phyloP scores from a whole-genome alignment of 2,113 vertebrate species.

The Passer domesticus region DNA sequence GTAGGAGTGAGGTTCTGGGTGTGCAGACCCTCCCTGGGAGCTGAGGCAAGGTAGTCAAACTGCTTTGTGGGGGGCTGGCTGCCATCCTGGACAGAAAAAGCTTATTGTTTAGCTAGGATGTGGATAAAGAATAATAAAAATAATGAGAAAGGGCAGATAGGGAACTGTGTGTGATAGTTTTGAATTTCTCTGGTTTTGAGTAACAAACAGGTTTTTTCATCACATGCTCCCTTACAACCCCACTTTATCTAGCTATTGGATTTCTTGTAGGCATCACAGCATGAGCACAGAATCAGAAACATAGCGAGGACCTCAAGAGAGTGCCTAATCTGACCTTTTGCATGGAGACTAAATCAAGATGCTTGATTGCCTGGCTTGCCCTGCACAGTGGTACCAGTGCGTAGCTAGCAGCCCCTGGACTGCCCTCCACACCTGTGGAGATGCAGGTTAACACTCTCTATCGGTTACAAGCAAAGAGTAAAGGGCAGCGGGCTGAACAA shows the following conservation, averaged over 20 bases:
- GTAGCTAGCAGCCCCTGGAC: not conserved
- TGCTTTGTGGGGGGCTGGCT: not conserved
- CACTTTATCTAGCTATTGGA: not conserved
- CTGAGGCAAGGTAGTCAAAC: not conserved
- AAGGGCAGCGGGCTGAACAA: not conserved
- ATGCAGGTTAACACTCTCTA: not conserved
- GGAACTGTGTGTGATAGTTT: not conserved
- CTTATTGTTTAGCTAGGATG: not conserved
- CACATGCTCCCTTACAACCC: not conserved
- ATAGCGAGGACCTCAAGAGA: not conserved
- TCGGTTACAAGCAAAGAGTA: constrained; percentile 1
- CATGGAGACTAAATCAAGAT: constrained; percentile 1
- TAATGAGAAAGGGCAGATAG: not conserved
- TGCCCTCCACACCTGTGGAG: not conserved
- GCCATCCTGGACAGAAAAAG: not conserved
- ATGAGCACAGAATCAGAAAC: not conserved
- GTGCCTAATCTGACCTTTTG: constrained; percentile 37
- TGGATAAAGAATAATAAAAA: not conserved
- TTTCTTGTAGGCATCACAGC: not conserved
- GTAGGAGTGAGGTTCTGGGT: fast-evolving
- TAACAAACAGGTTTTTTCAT: not conserved
- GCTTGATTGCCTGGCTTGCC: constrained; percentile 1
- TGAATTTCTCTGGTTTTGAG: not conserved
- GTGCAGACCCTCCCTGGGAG: not conserved
- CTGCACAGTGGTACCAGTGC: not conserved